Conservation (phyloP, 2,888 invertebrate species). For the Cartodere bifasciata region DNA sequence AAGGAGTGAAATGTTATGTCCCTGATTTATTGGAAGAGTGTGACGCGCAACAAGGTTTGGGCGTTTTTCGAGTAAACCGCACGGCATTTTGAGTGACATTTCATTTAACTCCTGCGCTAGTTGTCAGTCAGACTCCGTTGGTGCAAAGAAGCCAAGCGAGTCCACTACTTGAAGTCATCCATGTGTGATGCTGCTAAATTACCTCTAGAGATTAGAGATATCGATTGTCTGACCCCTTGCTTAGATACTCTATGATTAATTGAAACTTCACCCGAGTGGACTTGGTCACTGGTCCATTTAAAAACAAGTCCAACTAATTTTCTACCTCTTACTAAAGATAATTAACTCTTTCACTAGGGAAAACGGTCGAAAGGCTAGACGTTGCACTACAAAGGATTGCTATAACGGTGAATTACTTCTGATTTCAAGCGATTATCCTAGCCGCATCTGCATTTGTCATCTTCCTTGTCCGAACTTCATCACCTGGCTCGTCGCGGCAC, state of each 20-base stretch:
- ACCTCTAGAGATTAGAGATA: slow-evolving; percentile 30
- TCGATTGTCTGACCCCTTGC: slow-evolving; percentile 32
- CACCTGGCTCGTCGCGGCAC: no score
- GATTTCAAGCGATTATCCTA: no score
- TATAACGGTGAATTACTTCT: no score
- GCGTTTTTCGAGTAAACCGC: slow-evolving; percentile 30
- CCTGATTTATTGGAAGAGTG: slow-evolving; percentile 34
- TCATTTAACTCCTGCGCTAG: slow-evolving; percentile 36
- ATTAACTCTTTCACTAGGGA: no score
- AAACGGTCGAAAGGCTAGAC: no score
- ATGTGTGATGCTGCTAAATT: slow-evolving; percentile 33
- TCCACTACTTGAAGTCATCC: slow-evolving; percentile 22
- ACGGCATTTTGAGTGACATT: slow-evolving; percentile 37
- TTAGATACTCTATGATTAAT: slow-evolving; percentile 32
- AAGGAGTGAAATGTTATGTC: no score
- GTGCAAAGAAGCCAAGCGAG: slow-evolving; percentile 25
- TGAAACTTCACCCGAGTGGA: slow-evolving; percentile 32
- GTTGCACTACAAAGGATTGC: no score
- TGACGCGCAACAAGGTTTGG: slow-evolving; percentile 34
- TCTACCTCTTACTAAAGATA: no score
- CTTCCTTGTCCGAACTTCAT: no score
- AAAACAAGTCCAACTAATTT: no score
- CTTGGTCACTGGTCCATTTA: no score
- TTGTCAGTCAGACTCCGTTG: slow-evolving; percentile 33
- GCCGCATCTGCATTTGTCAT: no score